Evolutionary conservation across 2,888 invertebrate genomes (phyloP).

Genomic region (Machimus rusticus): DNA sequence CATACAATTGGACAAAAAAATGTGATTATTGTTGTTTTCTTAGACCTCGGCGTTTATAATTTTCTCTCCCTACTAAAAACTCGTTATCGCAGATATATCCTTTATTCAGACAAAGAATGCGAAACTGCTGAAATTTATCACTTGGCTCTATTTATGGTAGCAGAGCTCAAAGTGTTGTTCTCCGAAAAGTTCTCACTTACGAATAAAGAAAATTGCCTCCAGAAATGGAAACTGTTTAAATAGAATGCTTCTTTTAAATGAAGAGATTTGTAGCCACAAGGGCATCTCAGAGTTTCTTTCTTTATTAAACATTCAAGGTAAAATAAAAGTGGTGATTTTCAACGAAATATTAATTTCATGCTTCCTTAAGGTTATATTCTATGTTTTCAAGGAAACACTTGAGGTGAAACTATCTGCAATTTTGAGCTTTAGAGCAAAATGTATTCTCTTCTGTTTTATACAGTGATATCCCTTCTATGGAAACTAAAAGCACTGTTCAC

Average conservation of each 20-base stretch:
- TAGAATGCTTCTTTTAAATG: neutral
- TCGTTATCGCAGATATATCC: neutral
- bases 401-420: neutral
- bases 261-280: neutral
- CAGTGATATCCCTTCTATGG: neutral
- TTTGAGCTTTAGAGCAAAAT: neutral
- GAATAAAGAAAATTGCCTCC: slow-evolving; percentile 9
- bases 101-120: neutral
- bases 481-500: neutral
- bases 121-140: neutral
- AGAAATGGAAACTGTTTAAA: neutral
- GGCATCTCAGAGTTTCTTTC: neutral
- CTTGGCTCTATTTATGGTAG: slow-evolving; percentile 18
- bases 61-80: neutral
- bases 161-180: neutral
- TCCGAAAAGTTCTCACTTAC: neutral
- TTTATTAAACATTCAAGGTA: neutral
- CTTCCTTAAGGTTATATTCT: neutral
- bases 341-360: neutral
- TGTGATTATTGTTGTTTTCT: neutral
- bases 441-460: neutral
- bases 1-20: neutral
- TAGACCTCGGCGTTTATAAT: neutral
- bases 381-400: neutral
- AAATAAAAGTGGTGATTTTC: neutral